Conservation (phyloP, 2,797 vertebrate genomes). For the Helicolenus hilgendorfi region DNA sequence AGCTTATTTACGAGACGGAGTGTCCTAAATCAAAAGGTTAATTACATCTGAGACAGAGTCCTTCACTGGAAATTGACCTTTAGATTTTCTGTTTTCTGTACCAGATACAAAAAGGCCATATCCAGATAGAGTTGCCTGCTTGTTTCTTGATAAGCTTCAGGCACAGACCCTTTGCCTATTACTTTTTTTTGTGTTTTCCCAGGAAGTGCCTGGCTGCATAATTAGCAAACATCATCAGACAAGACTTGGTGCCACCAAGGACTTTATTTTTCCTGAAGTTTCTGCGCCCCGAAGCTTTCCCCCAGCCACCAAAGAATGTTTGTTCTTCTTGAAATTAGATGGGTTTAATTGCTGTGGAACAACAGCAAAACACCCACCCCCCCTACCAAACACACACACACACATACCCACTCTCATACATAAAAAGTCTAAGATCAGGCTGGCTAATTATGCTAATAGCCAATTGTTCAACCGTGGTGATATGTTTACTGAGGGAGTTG, state of each 20-base stretch:
- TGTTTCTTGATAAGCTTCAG: conserved; percentile 96
- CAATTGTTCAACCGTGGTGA: conserved; percentile 96
- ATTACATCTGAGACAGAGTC: conserved; percentile 90
- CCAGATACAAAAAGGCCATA: conserved; percentile 85
- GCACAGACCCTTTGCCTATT: conserved; percentile 95
- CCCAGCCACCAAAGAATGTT: conserved; percentile 97
- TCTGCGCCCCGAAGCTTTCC: conserved; percentile 97
- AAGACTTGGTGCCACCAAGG: conserved; percentile 94
- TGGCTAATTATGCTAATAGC: conserved; percentile 99
- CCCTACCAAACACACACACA: conserved; percentile 32
- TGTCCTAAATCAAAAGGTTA: conserved; percentile 91
- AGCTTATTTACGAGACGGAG: conserved; percentile 83
- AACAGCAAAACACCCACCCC: conserved; percentile 90
- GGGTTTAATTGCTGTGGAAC: conserved; percentile 98
- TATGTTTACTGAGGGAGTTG: conserved; percentile 98
- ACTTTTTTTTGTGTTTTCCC: conserved; percentile 87
- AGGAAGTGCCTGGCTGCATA: conserved; percentile 96
- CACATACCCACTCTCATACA: conserved; percentile 53
- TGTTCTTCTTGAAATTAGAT: conserved; percentile 99
- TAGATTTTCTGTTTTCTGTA: conserved; percentile 67
- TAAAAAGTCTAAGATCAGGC: conserved; percentile 94
- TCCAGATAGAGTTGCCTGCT: conserved; percentile 93
- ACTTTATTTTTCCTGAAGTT: conserved; percentile 91
- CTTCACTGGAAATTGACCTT: conserved; percentile 90
- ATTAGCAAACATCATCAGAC: conserved; percentile 99